Conservation (phyloP, 1,140 invertebrate genomes). For the Camponotus floridanus region DNA sequence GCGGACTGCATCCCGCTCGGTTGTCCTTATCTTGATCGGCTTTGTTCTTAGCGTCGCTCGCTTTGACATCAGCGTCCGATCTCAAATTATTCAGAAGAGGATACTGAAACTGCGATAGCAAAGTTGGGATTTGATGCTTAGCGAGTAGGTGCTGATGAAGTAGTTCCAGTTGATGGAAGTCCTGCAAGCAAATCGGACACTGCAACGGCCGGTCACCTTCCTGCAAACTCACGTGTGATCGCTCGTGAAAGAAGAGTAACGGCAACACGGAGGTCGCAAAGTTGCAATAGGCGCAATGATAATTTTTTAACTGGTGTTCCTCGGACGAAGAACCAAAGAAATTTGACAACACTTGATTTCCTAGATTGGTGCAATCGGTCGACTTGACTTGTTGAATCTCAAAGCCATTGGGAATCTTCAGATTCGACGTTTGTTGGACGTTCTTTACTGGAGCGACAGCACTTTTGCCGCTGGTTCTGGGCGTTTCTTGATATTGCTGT, state of each 20-base stretch:
- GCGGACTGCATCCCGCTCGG: slow-evolving; percentile 74
- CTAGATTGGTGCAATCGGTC: slow-evolving; percentile 81
- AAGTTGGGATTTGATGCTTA: slow-evolving; percentile 87
- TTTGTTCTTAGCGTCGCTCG: slow-evolving; percentile 66
- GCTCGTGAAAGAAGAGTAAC: slow-evolving; percentile 96
- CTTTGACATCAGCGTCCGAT: slow-evolving; percentile 67
- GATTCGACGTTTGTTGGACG: slow-evolving; percentile 84
- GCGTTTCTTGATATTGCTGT: slow-evolving; percentile 83
- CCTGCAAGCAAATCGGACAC: slow-evolving; percentile 88
- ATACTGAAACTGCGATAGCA: slow-evolving; percentile 84
- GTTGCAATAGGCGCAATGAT: slow-evolving; percentile 95
- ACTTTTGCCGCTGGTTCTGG: slow-evolving; percentile 63
- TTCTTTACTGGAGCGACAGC: slow-evolving; percentile 70
- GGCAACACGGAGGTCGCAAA: slow-evolving; percentile 96
- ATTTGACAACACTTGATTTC: slow-evolving; percentile 87
- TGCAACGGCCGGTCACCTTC: slow-evolving; percentile 82
- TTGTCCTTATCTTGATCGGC: slow-evolving; percentile 78
- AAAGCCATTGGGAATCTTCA: slow-evolving; percentile 89
- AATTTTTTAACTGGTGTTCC: slow-evolving; percentile 89
- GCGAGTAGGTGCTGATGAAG: slow-evolving; percentile 88
- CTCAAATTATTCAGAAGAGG: slow-evolving; percentile 73
- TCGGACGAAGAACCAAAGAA: slow-evolving; percentile 87
- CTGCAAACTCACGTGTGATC: slow-evolving; percentile 89
- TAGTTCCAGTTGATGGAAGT: slow-evolving; percentile 86
- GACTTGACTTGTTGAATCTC: slow-evolving; percentile 80